These are phyloP conservation scores for Microhierax caerulescens DNA, from an alignment of 2,797 vertebrate species.

Conservation along the genomic window DNA sequence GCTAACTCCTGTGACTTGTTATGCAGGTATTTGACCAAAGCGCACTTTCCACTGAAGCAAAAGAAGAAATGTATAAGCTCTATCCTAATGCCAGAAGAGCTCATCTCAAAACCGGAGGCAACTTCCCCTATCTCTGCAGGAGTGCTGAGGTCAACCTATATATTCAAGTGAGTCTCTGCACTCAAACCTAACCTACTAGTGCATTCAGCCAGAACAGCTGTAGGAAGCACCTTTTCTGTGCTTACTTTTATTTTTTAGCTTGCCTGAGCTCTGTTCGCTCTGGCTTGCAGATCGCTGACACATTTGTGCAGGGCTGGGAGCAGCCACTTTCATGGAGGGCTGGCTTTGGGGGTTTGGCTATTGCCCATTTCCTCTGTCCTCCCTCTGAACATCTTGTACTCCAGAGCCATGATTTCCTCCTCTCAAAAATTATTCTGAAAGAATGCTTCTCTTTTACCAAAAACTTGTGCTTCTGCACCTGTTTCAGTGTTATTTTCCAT, in stretches of 20 bases:
- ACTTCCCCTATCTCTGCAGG: slow-evolving; percentile 95
- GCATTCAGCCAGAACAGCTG: not conserved
- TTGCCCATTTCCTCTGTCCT: not conserved
- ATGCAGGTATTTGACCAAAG: slow-evolving; percentile 96
- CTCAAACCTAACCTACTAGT: rapidly evolving
- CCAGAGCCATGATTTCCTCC: not conserved
- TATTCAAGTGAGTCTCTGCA: slow-evolving; percentile 83
- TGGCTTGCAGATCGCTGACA: not conserved
- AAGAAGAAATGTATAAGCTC: slow-evolving; percentile 99
- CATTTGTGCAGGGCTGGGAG: not conserved
- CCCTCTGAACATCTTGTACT: not conserved
- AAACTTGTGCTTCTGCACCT: not conserved
- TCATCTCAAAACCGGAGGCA: slow-evolving; percentile 96
- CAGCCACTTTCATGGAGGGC: not conserved
- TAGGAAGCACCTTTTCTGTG: not conserved
- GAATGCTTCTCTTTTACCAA: not conserved
- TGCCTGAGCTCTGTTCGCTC: not conserved
- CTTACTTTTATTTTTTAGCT: not conserved
- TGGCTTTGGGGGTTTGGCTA: not conserved
- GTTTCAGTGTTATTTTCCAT: not conserved
- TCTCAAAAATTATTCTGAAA: not conserved
- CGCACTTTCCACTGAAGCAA: slow-evolving; percentile 92
- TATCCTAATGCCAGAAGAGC: slow-evolving; percentile 94
- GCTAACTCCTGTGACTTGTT: not conserved
- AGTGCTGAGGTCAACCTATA: slow-evolving; percentile 98